A percentile compares a stretch with the other conserved stretches of the same genome.
These are phyloP conservation scores for Platyscapa corneri DNA, from an alignment of 1,140 invertebrate species.

Conservation along the genomic window DNA sequence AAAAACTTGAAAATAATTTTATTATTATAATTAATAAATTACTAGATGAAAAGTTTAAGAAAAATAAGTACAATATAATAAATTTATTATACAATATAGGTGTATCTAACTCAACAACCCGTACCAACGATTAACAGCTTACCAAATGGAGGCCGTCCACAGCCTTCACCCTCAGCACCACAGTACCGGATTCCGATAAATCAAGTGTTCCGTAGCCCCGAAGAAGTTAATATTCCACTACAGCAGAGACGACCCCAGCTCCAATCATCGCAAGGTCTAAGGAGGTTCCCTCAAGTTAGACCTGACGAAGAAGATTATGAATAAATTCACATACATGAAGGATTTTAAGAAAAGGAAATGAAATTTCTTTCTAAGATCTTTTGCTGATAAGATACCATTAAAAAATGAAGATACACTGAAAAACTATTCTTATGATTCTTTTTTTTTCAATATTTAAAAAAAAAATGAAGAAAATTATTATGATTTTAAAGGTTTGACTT, in stretches of 20 bases:
- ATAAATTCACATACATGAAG: slow-evolving; percentile 46
- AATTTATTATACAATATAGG: neutral
- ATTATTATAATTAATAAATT: too few species aligned
- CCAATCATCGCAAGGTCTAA: slow-evolving; percentile 58
- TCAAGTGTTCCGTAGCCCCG: slow-evolving; percentile 87
- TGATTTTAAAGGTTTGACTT: too few species aligned
- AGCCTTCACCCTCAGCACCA: slow-evolving; percentile 55
- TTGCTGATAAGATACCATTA: neutral
- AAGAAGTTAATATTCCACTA: slow-evolving; percentile 89
- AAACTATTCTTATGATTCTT: neutral
- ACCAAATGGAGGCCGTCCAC: slow-evolving; percentile 65
- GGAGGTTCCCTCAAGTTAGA: slow-evolving; percentile 71
- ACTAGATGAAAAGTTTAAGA: neutral
- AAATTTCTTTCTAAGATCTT: neutral
- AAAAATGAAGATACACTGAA: neutral
- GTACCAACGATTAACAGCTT: slow-evolving; percentile 66
- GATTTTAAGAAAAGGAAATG: neutral
- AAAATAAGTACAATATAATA: neutral
- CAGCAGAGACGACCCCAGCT: slow-evolving; percentile 81
- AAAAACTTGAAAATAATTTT: too few species aligned
- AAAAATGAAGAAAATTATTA: neutral
- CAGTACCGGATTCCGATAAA: slow-evolving; percentile 70
- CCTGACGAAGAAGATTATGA: slow-evolving; percentile 72
- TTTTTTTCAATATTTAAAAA: neutral
- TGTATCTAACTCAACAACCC: slow-evolving; percentile 62